A percentile compares a stretch with the other conserved stretches of the same genome.
These are phyloP conservation scores for Xiphophorus birchmanni DNA, from an alignment of 2,797 vertebrate genomes.

Conservation along the genomic window DNA sequence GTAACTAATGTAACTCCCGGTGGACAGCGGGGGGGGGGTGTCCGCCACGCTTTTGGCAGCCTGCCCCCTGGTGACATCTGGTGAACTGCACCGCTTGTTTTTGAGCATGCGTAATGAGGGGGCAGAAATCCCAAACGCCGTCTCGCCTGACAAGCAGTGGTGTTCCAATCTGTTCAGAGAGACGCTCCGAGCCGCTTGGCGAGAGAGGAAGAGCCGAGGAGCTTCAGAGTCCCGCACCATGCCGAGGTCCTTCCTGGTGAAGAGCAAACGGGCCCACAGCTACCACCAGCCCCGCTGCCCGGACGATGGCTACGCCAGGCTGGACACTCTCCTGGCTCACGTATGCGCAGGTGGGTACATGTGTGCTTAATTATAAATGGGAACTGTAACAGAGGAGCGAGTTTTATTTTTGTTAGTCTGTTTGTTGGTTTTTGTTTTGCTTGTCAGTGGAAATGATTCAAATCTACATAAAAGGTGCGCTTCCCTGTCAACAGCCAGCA, in stretches of 20 bases:
- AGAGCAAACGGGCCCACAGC: constrained; percentile 98
- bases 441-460: background rate
- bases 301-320: constrained; percentile 83
- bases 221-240: constrained; percentile 70
- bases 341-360: constrained; percentile 87
- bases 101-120: constrained; percentile 82
- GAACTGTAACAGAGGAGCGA: background rate
- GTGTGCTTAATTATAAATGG: constrained; percentile 57
- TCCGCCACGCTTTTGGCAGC: constrained; percentile 45
- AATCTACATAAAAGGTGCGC: too few relatives aligned
- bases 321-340: constrained; percentile 83
- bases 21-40: too few relatives aligned
- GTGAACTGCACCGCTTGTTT: constrained; percentile 72
- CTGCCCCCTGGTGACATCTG: constrained; percentile 83
- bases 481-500: constrained; percentile 72
- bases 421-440: too few relatives aligned
- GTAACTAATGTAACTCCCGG: background rate
- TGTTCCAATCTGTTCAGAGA: constrained; percentile 79
- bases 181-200: constrained; percentile 68
- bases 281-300: constrained; percentile 92
- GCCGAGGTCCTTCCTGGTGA: constrained; percentile 97
- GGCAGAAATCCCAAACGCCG: constrained; percentile 67
- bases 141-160: constrained; percentile 72
- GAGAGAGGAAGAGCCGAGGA: constrained; percentile 41
- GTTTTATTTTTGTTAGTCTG: background rate